Evolutionary conservation across 2,888 invertebrate genomes (phyloP).

Genomic region (Cactoblastis cactorum): DNA sequence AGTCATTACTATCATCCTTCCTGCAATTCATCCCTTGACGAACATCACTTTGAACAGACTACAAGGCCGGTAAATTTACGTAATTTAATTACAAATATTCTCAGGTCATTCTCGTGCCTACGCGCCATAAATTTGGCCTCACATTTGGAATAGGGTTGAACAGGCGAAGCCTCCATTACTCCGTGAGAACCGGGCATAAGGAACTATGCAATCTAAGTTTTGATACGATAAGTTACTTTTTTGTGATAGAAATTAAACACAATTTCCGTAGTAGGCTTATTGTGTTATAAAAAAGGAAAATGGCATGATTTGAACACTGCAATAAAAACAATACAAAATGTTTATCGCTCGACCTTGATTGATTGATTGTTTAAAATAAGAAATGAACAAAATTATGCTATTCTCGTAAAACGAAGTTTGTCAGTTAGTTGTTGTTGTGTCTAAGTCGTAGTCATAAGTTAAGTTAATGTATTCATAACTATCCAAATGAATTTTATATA

Average conservation of each 20-base stretch:
- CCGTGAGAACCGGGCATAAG: neutral
- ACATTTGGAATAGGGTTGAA: neutral
- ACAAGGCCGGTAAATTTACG: neutral
- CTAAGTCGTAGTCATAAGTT: too few relatives aligned
- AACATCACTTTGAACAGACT: neutral
- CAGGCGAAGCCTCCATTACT: constrained; percentile 1
- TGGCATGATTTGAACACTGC: neutral
- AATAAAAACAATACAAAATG: neutral
- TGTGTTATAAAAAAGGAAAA: neutral
- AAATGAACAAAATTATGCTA: too few relatives aligned
- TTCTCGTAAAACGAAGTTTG: too few relatives aligned
- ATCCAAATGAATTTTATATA: too few relatives aligned
- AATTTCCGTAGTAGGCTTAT: neutral
- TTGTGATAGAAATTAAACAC: neutral
- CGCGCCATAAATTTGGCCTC: neutral
- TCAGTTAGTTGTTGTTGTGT: too few relatives aligned
- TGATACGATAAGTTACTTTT: neutral
- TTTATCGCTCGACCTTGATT: too few relatives aligned
- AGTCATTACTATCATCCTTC: neutral
- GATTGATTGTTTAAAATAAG: too few relatives aligned
- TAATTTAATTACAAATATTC: constrained; percentile 10
- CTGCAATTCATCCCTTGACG: neutral
- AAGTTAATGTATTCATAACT: too few relatives aligned
- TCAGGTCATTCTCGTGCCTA: neutral
- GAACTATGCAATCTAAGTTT: neutral